Base-by-base conservation (phyloP, 2,113 vertebrate genomes). In the Misgurnus anguillicaudatus region DNA sequence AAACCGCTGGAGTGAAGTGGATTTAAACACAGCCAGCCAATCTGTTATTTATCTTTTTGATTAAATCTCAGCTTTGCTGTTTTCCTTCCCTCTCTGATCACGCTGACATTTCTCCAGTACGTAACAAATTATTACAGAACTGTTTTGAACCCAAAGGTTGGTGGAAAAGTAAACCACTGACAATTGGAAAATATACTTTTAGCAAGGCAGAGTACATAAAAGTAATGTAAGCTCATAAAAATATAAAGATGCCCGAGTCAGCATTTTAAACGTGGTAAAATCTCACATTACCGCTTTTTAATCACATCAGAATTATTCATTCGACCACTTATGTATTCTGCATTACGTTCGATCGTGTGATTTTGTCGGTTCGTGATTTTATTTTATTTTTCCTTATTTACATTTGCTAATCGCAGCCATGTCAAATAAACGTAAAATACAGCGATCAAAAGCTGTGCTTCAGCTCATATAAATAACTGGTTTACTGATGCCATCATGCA, bases 401-500 rank as follows among this genome's bases (percentile, higher is more conserved):
- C 36, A 51, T n/a, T 45, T 48, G 66, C 11, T 36, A 78, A 85
- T 83, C 81, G 14, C 41, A 71, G 78, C 72, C 19, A 65, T 83
- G 83, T 87, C 87, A 84, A 87, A 87, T 89, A 70, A 82, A 84
- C 90, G 86, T 85, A 89, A 74, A 72, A 81, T 82, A 85, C 75
- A 81, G 74, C 86, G 87, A 87, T 90, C 87, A 90, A 90, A 90
- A 84, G 85, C 82, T 68, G 63, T 86, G 86, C 85, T 83, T 72
- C 77, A 78, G 82, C 80, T 85, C 84, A 83, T 89, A 91, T 92
- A 89, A 87, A 89, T 91, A 92, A 61, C 66, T 63, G 67, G 71
- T 88, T 90, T 91, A 91, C 90, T 89, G 87, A 91, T 89, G 85
- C 82, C 51, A 3, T 71, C 76, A 88, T 91, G 87, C 88, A 92